Conservation (phyloP, 2,888 invertebrate genomes). For the Ophioninae sp. region DNA sequence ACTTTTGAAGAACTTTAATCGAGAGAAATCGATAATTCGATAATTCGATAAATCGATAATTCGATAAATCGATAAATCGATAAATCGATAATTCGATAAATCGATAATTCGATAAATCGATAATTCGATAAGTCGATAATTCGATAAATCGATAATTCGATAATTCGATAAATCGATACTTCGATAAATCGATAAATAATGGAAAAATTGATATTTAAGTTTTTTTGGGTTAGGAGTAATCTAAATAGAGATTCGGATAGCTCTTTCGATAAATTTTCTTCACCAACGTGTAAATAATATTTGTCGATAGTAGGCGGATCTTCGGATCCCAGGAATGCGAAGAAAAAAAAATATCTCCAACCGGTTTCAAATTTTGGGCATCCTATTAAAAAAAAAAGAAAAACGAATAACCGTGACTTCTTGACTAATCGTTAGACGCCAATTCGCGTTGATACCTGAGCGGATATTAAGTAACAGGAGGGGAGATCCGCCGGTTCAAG, state of each 20-base stretch:
- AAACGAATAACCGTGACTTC: slow-evolving; percentile 7
- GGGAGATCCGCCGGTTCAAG: not conserved
- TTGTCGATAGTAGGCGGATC: not conserved
- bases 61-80: too few species aligned
- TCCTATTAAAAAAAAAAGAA: not conserved
- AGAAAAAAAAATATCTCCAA: slow-evolving; percentile 31
- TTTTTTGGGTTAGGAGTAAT: not conserved
- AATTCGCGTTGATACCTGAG: slow-evolving; percentile 14
- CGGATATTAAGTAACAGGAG: slow-evolving; percentile 11
- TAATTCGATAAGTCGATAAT: too few species aligned
- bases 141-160: too few species aligned
- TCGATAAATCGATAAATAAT: not conserved
- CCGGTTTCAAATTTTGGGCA: slow-evolving; percentile 46
- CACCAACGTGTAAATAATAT: slow-evolving; percentile 12
- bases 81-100: too few species aligned
- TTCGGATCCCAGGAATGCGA: slow-evolving; percentile 16
- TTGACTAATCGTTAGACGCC: not conserved
- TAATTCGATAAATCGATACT: too few species aligned
- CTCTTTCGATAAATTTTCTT: not conserved
- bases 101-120: too few species aligned
- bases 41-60: too few species aligned
- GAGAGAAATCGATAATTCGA: too few species aligned
- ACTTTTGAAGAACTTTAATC: too few species aligned
- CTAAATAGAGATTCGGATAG: slow-evolving; percentile 13
- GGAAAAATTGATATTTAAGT: not conserved